Base-by-base conservation (phyloP, 1,140 invertebrate genomes). In the Heliconius hewitsoni region DNA sequence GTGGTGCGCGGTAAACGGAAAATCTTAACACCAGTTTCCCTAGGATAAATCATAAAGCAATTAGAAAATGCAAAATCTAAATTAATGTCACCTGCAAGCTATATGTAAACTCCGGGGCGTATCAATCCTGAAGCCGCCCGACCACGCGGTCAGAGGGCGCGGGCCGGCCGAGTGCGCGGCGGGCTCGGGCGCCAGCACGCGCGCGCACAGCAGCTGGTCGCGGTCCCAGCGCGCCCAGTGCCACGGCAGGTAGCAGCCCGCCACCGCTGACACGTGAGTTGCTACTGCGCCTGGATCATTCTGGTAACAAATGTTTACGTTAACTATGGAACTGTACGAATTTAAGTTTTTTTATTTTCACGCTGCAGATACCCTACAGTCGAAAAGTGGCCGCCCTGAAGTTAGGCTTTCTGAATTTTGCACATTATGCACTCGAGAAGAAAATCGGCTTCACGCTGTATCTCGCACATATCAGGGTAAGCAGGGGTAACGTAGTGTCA, bases 201-300 rank as follows among this genome's bases (percentile, higher is more conserved):
- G 96, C 0, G 99, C 97, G 94, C 98, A 99, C 1, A 99, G 95
- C 71, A 99, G 93, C 87, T 97, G 97, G 86, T 98, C 98, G 82
- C 97, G 96, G 87, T 99, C 98, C 83, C 97, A 95, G 81, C 98
- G 96, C 50, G 98, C 97, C 98, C 98, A 99, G 95, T 99, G 98
- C 93, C 98, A 99, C 18, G 99, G 97, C 91, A 99, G 96, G 89
- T 97, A 97, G 90, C 97, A 99, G 80, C 97, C 97, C 4, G 98
- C 96, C 80, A 98, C 96, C 1, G 98, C 97, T 80, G 96, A 96
- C 87, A 98, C 95, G 92, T 97, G 96, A 57, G 97, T 96, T 70
- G 96, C 94, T 90, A 96, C 92, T 77, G 96, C 96, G 86, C 96
- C 96, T 0, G 96, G 96, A 93, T 97, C 96, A 83, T 91, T 96